Base-by-base conservation (phyloP, 2,113 vertebrate species). In the Peromyscus californicus region DNA sequence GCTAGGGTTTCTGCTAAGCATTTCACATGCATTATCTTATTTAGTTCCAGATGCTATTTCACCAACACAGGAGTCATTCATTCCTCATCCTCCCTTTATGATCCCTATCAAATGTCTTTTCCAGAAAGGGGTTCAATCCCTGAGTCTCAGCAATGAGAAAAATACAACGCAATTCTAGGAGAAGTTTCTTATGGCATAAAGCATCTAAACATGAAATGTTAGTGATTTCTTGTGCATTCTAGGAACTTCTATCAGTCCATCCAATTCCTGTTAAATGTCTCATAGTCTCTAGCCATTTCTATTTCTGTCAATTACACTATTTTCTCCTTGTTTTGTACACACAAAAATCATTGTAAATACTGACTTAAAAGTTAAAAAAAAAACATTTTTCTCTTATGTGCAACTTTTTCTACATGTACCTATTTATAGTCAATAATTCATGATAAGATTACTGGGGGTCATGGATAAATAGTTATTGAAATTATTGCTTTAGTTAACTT, bases 11-110 rank as follows among this genome's bases (percentile, higher is more conserved):
- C 79, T 93, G 21, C n/a, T 16, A 91, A 90, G 29, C 4, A 67
- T 57, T 83, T 95, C n/a, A 13, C 29, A 70, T 76, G 24, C 31
- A 67, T 70, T 87, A 48, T 78, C 21, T 86, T 90, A 95, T 88
- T 92, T 85, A 88, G 88, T 95, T 96, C 17, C 63, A 88, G 54
- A 93, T 93, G 48, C 5, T 61, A 82, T 75, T 87, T 95, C 51
- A 90, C 4, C n/a, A 90, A 96, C 61, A 93, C 4, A 74, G 10
- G 19, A 85, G 63, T 36, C 26, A 63, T 69, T 98, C 24, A 33
- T 84, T 75, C 75, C 54, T 92, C 67, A 92, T 26, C 33, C 93
- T 74, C 4, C 21, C 59, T 89, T 67, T 11, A 70, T 91, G 10
- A 78, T 72, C 7, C 36, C 24, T 90, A 75, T 87, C 69, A 78